A percentile compares a stretch with the other conserved stretches of the same genome.
phyloP scores from a whole-genome alignment of 2,797 vertebrate species.

The Diceros bicornis region DNA sequence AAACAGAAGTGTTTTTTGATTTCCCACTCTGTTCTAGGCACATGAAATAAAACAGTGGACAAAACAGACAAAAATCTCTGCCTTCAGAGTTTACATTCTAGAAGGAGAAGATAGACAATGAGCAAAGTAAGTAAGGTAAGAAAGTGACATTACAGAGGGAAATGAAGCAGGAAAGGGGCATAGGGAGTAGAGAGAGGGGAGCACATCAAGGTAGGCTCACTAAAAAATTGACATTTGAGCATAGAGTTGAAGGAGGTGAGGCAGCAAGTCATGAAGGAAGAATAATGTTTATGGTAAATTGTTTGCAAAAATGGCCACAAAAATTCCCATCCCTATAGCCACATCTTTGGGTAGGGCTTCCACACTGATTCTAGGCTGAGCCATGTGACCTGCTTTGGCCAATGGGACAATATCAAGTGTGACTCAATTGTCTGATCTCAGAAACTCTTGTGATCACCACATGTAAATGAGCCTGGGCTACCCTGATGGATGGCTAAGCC shows the following conservation, averaged over 20 bases:
- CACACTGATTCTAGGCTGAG: background rate
- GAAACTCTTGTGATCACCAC: background rate
- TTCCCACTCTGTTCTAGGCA: background rate
- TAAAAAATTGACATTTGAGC: background rate
- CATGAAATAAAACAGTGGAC: background rate
- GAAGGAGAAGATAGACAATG: background rate
- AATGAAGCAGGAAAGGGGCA: background rate
- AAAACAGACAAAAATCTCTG: background rate
- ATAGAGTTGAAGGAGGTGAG: background rate
- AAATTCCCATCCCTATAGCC: background rate
- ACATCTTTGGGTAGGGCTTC: background rate
- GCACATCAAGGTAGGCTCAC: background rate
- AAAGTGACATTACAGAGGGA: background rate
- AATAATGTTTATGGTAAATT: background rate
- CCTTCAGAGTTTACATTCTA: conserved; percentile 11
- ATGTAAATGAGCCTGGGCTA: background rate
- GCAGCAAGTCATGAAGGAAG: background rate
- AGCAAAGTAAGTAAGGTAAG: background rate
- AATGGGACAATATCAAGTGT: background rate
- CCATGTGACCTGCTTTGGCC: background rate
- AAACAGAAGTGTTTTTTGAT: background rate
- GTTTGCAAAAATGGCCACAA: background rate
- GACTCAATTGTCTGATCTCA: background rate
- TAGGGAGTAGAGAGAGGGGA: background rate
- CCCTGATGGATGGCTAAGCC: background rate